Base-by-base conservation (phyloP, 2,888 invertebrate genomes). In the Lamproptera curius region DNA sequence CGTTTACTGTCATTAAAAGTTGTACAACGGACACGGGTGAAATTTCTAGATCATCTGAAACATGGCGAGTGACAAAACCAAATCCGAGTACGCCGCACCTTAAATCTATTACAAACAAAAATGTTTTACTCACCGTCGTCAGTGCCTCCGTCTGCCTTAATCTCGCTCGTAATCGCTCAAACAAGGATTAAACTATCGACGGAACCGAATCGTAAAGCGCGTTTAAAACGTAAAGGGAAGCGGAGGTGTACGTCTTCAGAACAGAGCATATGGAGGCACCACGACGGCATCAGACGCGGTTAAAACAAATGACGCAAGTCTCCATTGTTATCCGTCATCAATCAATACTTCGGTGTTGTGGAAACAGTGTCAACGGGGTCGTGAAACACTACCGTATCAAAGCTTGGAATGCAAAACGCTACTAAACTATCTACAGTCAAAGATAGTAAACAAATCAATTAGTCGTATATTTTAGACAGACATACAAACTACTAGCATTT, bases 191-290 rank as follows among this genome's bases (percentile, higher is more conserved):
- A 49, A 48, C 15, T 16, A 46, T 43, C 53, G 51, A 16, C 46
- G 43, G 55, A 48, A 51, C 31, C 42, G 39, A 51, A 36, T 39
- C 35, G 49, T 39, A 43, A 16, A 16, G 1, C 2, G 26, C n/a
- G n/a, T n/a, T n/a, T n/a, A n/a, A n/a, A n/a, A n/a, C 35, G 49
- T 39, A 43, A 16, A 16, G 1, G 2, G 26, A 13, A 3, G 14
- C 11, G 20, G 4, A 65, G 68, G 68, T 75, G 74, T 77, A 77
- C 85, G 86, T 83, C 84, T 77, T 76, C 80, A 83, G 86, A 87
- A 87, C 86, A 80, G 80, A 83, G 75, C 84, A 84, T 77, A 83
- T n/a, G 79, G 84, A 85, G 85, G 83, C 85, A 85, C 77, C 83
- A 85, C 86, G 84, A 82, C 83, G 82, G 83, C 73, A 59, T 58